These are phyloP conservation scores for Drosophila stalkeri DNA, from an alignment of 2,888 invertebrate species.

Conservation along the genomic window DNA sequence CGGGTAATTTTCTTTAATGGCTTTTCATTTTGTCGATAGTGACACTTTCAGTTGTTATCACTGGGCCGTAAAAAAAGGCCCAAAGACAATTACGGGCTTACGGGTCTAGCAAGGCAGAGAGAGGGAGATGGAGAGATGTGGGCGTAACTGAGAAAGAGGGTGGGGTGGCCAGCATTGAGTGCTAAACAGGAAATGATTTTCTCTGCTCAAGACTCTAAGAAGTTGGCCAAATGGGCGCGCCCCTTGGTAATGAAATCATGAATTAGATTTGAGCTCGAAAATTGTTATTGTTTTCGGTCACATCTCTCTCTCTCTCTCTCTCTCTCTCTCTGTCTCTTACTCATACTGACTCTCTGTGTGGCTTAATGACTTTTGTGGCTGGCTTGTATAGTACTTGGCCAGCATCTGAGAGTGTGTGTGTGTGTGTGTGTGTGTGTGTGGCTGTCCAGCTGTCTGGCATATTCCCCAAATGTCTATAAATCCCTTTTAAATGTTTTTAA, in stretches of 20 bases:
- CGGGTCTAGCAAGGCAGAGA: too few species aligned
- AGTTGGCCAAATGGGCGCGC: conserved; percentile 34
- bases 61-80: conserved; percentile 73
- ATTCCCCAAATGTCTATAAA: conserved; percentile 81
- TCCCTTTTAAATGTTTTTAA: conserved; percentile 81
- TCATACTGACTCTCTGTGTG: conserved; percentile 18
- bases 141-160: neutral
- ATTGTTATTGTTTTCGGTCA: conserved; percentile 75
- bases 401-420: neutral
- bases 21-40: conserved; percentile 79
- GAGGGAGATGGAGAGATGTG: neutral
- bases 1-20: conserved; percentile 79
- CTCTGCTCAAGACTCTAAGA: conserved; percentile 44
- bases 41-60: conserved; percentile 78
- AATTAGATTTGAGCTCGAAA: conserved; percentile 79
- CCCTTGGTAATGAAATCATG: conserved; percentile 76
- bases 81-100: conserved; percentile 64
- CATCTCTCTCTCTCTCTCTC: conserved; percentile 9
- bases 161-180: conserved; percentile 54
- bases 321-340: conserved; percentile 10
- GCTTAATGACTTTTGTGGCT: conserved; percentile 76
- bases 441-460: conserved; percentile 64
- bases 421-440: conserved; percentile 1
- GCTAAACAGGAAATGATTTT: conserved; percentile 80
- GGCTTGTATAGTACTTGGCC: conserved; percentile 37